Conservation (phyloP, 2,113 vertebrate genomes). For the Hypocryptadius cinnamomeus region DNA sequence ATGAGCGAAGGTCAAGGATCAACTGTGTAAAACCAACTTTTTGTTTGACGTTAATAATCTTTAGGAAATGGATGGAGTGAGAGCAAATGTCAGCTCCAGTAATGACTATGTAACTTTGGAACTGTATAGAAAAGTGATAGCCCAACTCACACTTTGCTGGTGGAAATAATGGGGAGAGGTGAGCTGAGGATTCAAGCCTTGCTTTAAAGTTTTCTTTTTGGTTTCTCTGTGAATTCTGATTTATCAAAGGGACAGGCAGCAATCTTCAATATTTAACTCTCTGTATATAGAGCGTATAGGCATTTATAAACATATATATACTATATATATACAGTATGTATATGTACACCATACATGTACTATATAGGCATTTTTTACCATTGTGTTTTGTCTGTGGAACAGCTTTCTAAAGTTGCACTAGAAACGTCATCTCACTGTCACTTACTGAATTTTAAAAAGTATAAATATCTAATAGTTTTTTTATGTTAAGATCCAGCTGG, state of each 20-base stretch:
- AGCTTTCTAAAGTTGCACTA: background rate
- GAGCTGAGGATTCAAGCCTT: background rate
- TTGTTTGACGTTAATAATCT: constrained; percentile 54
- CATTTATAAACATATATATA: background rate
- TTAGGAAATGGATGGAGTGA: constrained; percentile 44
- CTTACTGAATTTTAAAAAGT: background rate
- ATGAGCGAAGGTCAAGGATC: constrained; percentile 32
- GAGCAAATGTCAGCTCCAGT: constrained; percentile 44
- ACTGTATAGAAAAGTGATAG: background rate
- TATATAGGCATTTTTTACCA: background rate
- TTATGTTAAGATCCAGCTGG: background rate
- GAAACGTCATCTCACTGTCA: background rate
- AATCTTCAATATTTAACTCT: background rate
- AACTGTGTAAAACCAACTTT: constrained; percentile 17
- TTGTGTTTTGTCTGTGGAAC: background rate
- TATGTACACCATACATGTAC: background rate
- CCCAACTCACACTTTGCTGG: background rate
- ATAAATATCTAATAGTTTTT: background rate
- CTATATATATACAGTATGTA: background rate
- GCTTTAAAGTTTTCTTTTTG: background rate
- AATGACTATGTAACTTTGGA: constrained; percentile 35
- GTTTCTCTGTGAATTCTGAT: background rate
- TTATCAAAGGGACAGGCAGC: background rate
- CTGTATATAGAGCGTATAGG: background rate
- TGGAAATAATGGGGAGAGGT: constrained; percentile 6